Evolutionary conservation across 2,113 vertebrate genomes (phyloP), one percentile per base, ranked within the genome.

Genomic region (Rhinopithecus roxellana): DNA sequence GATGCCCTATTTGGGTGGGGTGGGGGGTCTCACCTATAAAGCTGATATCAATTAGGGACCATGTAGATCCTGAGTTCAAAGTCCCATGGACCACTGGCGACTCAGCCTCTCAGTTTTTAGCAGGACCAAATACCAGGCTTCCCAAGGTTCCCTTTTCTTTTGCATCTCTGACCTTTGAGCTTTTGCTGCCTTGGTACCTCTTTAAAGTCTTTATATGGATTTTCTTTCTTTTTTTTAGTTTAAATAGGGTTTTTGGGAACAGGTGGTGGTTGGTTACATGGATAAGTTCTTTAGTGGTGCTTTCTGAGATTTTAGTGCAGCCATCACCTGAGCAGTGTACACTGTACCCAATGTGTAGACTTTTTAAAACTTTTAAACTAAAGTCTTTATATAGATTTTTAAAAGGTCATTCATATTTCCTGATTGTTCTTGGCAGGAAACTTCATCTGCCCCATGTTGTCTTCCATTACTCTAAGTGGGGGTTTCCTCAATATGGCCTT

Each of bases 41-140:
- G 0, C 1, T 35, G 18, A 8, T 22, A 4, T 75, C 35, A n/a
- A 16, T 13, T 72, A 72, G n/a, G 6, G 8, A 5, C 43, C 6
- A 9, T 17, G 23, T 72, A 59, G 50, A 1, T 52, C 30, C 38
- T 59, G 67, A 59, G 35, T 14, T 48, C 8, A 43, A 18, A 72
- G 38, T 13, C 20, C 12, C 1, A 0, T 18, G 6, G 38, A 82
- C 30, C 20, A 48, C 45, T 43, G n/a, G 2, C 40, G 35, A 12
- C 18, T 43, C 10, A 55, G n/a, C 27, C 9, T 43, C 18, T 40
- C 38, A 43, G 38, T 70, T 22, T 35, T 67, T 67, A 11, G 43
- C 6, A 10, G 10, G 18, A 52, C 1, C 61, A 20, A 16, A 5
- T 23, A 17, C 40, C 52, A 75, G 69, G 25, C 25, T 57, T 89